phyloP scores from a whole-genome alignment of 2,113 vertebrate species.

The Sceloporus tristichus region DNA sequence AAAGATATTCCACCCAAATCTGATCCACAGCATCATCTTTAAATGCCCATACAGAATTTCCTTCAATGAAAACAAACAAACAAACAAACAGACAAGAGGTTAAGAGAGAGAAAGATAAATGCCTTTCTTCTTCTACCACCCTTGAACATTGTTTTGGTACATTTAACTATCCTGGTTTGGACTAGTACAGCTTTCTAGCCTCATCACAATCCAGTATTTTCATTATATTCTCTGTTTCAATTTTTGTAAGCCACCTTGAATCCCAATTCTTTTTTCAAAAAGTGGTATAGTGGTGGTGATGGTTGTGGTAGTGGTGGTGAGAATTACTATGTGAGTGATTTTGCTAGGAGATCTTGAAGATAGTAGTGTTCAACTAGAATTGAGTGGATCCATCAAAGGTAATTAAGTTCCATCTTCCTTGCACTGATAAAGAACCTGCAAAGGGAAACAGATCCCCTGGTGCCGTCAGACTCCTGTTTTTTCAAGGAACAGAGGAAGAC shows the following conservation, averaged over 20 bases:
- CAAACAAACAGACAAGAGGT: too few relatives aligned
- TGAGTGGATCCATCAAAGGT: not conserved
- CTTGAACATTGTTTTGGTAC: not conserved
- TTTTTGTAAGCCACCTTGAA: not conserved
- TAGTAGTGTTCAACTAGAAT: not conserved
- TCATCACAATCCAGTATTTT: not conserved
- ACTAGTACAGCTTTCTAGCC: too few relatives aligned
- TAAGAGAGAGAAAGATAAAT: not conserved
- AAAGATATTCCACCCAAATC: not conserved
- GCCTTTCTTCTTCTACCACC: not conserved
- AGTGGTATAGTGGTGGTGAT: not conserved
- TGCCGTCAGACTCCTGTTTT: not conserved
- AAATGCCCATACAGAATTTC: not conserved
- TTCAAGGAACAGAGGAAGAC: not conserved
- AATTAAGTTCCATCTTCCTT: not conserved
- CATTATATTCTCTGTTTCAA: constrained; percentile 10
- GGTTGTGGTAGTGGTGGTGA: not conserved
- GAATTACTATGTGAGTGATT: not conserved
- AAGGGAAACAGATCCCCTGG: not conserved
- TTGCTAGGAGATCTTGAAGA: not conserved
- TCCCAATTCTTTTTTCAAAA: not conserved
- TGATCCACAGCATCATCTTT: not conserved
- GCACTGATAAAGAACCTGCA: not conserved
- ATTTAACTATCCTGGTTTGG: not conserved
- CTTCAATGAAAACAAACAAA: too few relatives aligned